A percentile compares a stretch with the other conserved stretches of the same genome.
Conservation (phyloP, 2,888 invertebrate genomes). For the Nephrotoma flavescens region DNA sequence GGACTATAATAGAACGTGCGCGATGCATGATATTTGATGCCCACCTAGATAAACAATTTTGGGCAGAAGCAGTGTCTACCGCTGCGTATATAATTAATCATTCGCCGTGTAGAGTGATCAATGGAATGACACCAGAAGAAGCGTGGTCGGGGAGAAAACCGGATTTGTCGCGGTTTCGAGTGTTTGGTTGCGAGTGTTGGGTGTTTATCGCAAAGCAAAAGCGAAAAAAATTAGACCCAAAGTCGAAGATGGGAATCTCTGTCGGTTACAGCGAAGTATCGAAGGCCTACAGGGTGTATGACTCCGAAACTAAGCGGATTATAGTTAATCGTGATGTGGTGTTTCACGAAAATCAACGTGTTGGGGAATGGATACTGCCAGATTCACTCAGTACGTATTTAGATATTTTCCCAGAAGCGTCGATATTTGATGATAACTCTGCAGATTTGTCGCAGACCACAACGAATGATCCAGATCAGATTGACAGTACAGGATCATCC, state of each 20-base stretch:
- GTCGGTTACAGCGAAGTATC: background rate
- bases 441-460: too few species aligned
- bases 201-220: background rate
- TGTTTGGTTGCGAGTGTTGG: too few species aligned
- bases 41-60: background rate
- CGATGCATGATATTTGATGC: background rate
- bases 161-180: background rate
- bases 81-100: too few species aligned
- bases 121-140: too few species aligned
- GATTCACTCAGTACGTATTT: too few species aligned
- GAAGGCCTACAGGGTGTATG: background rate
- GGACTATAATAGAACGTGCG: background rate
- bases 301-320: background rate
- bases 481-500: too few species aligned
- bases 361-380: background rate
- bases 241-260: background rate
- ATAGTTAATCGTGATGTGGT: background rate
- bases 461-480: too few species aligned
- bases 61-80: background rate
- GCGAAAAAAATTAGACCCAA: background rate
- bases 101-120: too few species aligned
- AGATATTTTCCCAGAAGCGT: too few species aligned
- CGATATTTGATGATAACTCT: too few species aligned
- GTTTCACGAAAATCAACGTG: background rate
- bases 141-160: background rate